A percentile compares a stretch with the other conserved stretches of the same genome.
Conservation (phyloP, 2,797 vertebrate genomes). For the Mus caroli region DNA sequence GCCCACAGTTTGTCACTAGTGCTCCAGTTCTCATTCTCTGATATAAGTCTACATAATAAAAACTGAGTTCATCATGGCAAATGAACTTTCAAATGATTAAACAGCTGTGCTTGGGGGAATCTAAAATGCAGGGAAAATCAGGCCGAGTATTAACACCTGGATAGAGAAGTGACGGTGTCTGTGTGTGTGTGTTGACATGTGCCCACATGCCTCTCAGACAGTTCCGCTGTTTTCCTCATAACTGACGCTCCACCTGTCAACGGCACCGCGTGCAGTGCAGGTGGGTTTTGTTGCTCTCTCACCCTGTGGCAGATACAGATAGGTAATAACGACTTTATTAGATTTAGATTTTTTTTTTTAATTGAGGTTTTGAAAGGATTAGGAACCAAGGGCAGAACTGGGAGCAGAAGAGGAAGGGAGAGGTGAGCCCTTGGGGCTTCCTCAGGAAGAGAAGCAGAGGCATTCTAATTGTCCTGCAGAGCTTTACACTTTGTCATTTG, state of each 20-base stretch:
- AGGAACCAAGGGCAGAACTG: background rate
- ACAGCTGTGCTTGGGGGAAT: background rate
- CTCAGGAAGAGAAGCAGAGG: background rate
- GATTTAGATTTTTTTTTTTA: slow-evolving; percentile 52
- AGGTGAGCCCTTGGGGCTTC: slow-evolving; percentile 1
- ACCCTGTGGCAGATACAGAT: slow-evolving; percentile 6
- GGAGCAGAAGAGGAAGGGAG: background rate
- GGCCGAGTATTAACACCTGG: background rate
- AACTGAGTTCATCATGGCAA: background rate
- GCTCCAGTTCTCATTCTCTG: slow-evolving; percentile 24
- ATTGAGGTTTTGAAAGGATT: background rate
- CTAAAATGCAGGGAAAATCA: background rate
- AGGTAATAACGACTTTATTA: slow-evolving; percentile 3
- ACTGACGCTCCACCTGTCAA: slow-evolving; percentile 2
- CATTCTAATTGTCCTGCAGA: slow-evolving; percentile 1
- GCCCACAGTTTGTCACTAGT: background rate
- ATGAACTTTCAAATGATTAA: slow-evolving; percentile 41
- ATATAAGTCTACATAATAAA: slow-evolving; percentile 20
- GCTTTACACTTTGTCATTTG: slow-evolving; percentile 57
- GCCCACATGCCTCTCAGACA: background rate
- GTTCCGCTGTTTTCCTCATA: slow-evolving; percentile 16
- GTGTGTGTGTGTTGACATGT: background rate
- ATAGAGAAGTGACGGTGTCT: background rate
- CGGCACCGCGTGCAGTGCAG: background rate
- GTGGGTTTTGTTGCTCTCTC: background rate